Percentiles rank a stretch among this genome's conserved stretches.
phyloP scores from a whole-genome alignment of 2,797 vertebrate genomes.

The Spinus pinus region DNA sequence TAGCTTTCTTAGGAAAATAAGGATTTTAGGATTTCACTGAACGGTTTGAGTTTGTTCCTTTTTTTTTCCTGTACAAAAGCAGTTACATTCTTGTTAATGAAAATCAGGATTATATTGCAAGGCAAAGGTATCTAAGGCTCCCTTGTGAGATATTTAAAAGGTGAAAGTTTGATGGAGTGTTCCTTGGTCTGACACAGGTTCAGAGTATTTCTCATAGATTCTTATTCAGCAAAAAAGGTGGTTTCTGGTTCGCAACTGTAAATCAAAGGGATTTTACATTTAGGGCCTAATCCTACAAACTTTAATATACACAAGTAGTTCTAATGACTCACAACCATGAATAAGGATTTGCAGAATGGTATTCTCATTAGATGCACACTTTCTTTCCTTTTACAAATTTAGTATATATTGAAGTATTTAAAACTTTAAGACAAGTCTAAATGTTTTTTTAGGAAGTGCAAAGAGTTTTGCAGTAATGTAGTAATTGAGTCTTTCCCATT shows the following conservation, averaged over 20 bases:
- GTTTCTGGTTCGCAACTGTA: slow-evolving; percentile 34
- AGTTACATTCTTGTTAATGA: slow-evolving; percentile 60
- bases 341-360: slow-evolving; percentile 7
- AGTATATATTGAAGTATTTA: not conserved
- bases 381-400: not conserved
- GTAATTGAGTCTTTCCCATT: not conserved
- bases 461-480: not conserved
- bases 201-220: slow-evolving; percentile 31
- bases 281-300: slow-evolving; percentile 33
- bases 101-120: slow-evolving; percentile 58
- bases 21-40: slow-evolving; percentile 15
- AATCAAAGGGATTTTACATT: slow-evolving; percentile 32
- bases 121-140: slow-evolving; percentile 55
- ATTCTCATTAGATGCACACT: not conserved
- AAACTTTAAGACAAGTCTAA: not conserved
- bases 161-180: slow-evolving; percentile 65
- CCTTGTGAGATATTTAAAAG: slow-evolving; percentile 64
- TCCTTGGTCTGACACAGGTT: slow-evolving; percentile 48
- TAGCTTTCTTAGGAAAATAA: not conserved
- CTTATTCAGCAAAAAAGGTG: not conserved
- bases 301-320: slow-evolving; percentile 27
- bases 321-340: not conserved
- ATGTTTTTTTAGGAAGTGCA: not conserved
- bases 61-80: slow-evolving; percentile 8
- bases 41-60: not conserved